Conservation (phyloP, 2,797 vertebrate species). For the Argya squamiceps region DNA sequence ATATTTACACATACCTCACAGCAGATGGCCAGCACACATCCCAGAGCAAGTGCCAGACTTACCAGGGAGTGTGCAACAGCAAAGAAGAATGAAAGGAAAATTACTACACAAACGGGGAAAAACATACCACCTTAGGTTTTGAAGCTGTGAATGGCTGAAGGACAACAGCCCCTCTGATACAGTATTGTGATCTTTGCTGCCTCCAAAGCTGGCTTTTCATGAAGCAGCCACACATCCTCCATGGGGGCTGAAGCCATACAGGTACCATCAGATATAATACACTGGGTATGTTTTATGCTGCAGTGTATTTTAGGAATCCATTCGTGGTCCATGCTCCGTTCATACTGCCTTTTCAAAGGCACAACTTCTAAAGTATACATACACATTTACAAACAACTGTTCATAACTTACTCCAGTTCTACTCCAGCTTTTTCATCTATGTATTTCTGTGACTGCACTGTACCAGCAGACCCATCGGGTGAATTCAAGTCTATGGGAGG, state of each 20-base stretch:
- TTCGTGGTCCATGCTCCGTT: background rate
- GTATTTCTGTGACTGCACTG: background rate
- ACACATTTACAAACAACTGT: background rate
- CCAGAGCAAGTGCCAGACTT: background rate
- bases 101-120: background rate
- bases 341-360: background rate
- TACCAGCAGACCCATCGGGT: background rate
- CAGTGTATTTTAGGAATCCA: background rate
- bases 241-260: background rate
- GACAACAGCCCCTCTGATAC: background rate
- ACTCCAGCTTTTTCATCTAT: background rate
- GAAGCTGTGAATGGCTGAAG: background rate
- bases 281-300: background rate
- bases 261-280: background rate
- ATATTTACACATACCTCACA: background rate
- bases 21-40: background rate
- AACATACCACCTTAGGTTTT: background rate
- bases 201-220: background rate
- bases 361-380: background rate
- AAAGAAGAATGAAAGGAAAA: background rate
- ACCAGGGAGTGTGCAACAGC: background rate
- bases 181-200: background rate
- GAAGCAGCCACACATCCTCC: background rate
- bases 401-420: background rate
- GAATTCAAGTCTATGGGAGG: background rate